A percentile compares a stretch with the other conserved stretches of the same genome.
phyloP scores from a whole-genome alignment of 2,888 invertebrate genomes.

The Kryphioiulus occultus region DNA sequence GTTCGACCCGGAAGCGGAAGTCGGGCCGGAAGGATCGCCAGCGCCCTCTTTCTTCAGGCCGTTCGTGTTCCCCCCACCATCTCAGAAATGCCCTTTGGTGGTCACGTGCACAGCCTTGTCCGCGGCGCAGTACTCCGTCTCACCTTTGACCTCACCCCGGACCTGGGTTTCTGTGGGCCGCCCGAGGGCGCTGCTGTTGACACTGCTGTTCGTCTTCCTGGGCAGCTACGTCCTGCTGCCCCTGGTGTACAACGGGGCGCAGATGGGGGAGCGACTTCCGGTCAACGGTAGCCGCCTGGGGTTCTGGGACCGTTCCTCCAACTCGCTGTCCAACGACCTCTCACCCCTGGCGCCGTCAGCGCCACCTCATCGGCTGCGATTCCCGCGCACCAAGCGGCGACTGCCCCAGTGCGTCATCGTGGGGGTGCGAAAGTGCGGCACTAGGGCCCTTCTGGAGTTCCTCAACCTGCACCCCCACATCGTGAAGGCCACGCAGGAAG shows the following conservation, averaged over 20 bases:
- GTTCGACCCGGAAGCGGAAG: neutral
- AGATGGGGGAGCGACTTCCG: neutral
- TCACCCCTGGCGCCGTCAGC: neutral
- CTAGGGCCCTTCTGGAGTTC: conserved; percentile 90
- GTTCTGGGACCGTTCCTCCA: neutral
- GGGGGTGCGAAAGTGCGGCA: conserved; percentile 94
- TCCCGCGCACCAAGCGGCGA: conserved; percentile 54
- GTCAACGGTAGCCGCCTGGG: conserved; percentile 2
- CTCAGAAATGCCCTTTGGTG: neutral
- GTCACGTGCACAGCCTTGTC: neutral
- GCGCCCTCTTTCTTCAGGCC: neutral
- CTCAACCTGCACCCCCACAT: conserved; percentile 88
- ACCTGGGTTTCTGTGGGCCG: neutral
- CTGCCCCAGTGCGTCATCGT: conserved; percentile 90
- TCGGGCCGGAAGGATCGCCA: neutral
- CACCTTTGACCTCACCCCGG: neutral
- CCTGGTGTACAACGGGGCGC: conserved; percentile 1
- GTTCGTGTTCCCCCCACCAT: neutral
- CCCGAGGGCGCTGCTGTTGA: neutral
- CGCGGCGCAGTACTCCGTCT: neutral
- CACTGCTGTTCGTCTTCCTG: conserved; percentile 48
- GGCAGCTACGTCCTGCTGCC: conserved; percentile 46
- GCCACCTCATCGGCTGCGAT: conserved; percentile 46
- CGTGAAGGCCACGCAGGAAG: conserved; percentile 61
- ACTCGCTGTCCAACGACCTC: neutral